Conservation (phyloP, 2,888 invertebrate species). For the Eristalinus aeneus region DNA sequence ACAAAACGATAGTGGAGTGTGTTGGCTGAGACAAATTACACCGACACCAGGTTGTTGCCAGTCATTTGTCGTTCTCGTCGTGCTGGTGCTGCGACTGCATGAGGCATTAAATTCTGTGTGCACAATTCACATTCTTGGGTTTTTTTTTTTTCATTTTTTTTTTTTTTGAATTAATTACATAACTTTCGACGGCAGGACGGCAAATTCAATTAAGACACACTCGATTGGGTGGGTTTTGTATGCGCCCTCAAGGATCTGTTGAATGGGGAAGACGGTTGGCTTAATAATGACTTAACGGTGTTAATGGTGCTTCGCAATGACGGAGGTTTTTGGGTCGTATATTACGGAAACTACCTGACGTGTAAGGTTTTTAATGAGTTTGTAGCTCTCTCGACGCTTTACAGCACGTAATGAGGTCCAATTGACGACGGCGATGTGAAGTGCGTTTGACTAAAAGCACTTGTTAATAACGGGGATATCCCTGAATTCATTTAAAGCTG, state of each 20-base stretch:
- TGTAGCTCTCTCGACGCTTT: background rate
- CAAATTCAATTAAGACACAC: constrained; percentile 23
- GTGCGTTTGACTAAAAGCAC: background rate
- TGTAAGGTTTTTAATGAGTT: background rate
- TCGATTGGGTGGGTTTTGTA: constrained; percentile 4
- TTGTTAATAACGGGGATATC: background rate
- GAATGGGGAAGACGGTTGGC: background rate
- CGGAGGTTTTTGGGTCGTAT: background rate
- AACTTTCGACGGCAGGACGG: constrained; percentile 16
- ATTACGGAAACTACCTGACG: background rate
- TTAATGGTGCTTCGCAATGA: background rate
- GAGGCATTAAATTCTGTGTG: constrained; percentile 17
- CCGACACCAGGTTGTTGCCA: constrained; percentile 15
- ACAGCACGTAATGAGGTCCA: background rate
- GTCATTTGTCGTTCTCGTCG: background rate
- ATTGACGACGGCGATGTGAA: background rate
- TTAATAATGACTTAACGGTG: background rate
- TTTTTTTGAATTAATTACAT: constrained; percentile 30
- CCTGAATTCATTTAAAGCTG: too few species aligned
- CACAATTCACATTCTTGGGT: constrained; percentile 9
- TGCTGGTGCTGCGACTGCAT: background rate
- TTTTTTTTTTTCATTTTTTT: background rate
- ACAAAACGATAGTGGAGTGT: constrained; percentile 23
- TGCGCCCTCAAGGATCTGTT: background rate
- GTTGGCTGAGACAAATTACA: constrained; percentile 38